Percentiles rank a stretch among this genome's conserved stretches.
Conservation (phyloP, 2,888 invertebrate genomes). For the Cabera pusaria region DNA sequence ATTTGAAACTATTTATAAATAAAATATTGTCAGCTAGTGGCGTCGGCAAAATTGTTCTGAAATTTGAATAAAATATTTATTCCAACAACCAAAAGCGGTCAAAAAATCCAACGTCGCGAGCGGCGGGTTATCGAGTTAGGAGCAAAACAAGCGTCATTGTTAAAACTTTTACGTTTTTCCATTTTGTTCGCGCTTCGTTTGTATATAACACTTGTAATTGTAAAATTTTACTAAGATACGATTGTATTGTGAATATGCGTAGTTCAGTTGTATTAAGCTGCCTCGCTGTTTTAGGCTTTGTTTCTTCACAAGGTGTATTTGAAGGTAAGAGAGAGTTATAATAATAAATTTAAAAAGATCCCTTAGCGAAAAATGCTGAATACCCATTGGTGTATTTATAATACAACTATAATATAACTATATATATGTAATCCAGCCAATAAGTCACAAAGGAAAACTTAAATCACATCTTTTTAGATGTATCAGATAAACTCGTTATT, state of each 20-base stretch:
- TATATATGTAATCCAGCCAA: too few species aligned
- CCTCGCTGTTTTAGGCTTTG: conserved; percentile 41
- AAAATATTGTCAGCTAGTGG: too few species aligned
- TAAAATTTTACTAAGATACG: conserved; percentile 5
- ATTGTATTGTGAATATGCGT: conserved; percentile 31
- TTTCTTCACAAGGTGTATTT: conserved; percentile 46
- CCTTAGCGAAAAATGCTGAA: too few species aligned
- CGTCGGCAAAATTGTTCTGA: background rate
- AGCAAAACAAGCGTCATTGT: conserved; percentile 23
- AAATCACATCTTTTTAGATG: too few species aligned
- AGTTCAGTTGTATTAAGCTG: conserved; percentile 30
- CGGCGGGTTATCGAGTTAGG: conserved; percentile 24
- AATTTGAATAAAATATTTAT: background rate
- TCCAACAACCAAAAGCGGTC: background rate
- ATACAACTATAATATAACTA: too few species aligned
- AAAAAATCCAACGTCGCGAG: conserved; percentile 1
- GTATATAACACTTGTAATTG: conserved; percentile 20
- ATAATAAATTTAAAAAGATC: too few species aligned
- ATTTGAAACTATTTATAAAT: too few species aligned
- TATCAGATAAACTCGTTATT: too few species aligned
- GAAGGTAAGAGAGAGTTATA: conserved; percentile 46
- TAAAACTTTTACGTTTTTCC: conserved; percentile 18
- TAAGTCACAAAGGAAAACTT: too few species aligned
- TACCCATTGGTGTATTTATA: too few species aligned
- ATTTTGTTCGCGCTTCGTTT: conserved; percentile 1